Evolutionary conservation across 2,888 invertebrate genomes (phyloP).

Genomic region (Ectropis crepuscularia): DNA sequence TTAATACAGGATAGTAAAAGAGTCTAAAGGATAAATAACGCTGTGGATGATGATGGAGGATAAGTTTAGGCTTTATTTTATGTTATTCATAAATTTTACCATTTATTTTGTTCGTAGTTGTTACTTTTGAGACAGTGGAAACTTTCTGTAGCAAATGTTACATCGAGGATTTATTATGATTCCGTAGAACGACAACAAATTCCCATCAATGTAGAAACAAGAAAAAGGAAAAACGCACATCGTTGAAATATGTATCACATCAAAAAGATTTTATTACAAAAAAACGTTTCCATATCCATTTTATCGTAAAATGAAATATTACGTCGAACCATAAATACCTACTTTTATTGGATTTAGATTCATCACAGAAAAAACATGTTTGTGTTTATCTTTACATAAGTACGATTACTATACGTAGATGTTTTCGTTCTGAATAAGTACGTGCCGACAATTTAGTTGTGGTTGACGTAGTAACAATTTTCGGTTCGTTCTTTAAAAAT

Average conservation of each 20-base stretch:
- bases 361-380: slow-evolving; percentile 23
- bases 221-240: background rate
- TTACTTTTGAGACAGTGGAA: too few species aligned
- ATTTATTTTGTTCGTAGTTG: too few species aligned
- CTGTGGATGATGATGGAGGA: too few species aligned
- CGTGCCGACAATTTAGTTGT: too few species aligned
- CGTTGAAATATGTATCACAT: background rate
- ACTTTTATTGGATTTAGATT: slow-evolving; percentile 33
- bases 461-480: too few species aligned
- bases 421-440: too few species aligned
- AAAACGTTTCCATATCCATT: slow-evolving; percentile 30
- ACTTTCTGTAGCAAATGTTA: too few species aligned
- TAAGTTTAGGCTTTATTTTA: too few species aligned
- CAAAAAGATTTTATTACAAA: slow-evolving; percentile 26
- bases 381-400: slow-evolving; percentile 11
- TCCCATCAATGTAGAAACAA: background rate
- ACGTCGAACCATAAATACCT: slow-evolving; percentile 22
- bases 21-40: background rate
- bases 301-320: slow-evolving; percentile 26
- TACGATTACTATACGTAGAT: background rate
- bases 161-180: too few species aligned
- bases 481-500: too few species aligned
- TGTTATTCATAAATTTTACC: too few species aligned
- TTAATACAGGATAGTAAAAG: background rate
- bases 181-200: background rate